Conservation (phyloP, 30 jellyfish, hydroid and myxozoan species). For the Haliclystus octoradiatus region DNA sequence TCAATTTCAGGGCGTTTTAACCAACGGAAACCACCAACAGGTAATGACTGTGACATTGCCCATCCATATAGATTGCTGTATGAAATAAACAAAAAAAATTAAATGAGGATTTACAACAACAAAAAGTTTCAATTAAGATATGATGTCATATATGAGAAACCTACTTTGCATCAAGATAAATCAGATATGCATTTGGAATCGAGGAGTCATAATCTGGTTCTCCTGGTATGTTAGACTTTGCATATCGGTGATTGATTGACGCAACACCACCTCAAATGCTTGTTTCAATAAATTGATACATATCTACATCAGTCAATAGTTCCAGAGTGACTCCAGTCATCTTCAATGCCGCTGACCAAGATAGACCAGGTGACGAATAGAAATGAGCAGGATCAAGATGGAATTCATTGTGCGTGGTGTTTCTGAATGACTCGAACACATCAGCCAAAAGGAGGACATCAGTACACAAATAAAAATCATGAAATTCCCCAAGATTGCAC, state of each 20-base stretch:
- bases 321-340: slow-evolving; percentile 4
- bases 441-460: slow-evolving; percentile 25
- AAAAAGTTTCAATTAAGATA: no score
- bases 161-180: slow-evolving; percentile 74
- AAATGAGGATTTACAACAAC: no score
- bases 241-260: slow-evolving; percentile 16
- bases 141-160: no score
- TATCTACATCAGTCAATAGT: no score
- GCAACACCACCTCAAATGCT: slow-evolving; percentile 38
- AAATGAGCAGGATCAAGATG: slow-evolving; percentile 34
- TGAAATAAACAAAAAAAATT: no score
- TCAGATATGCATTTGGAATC: slow-evolving; percentile 14
- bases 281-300: no score
- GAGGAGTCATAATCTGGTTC: slow-evolving; percentile 10
- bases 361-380: slow-evolving; percentile 35
- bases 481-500: slow-evolving; percentile 5
- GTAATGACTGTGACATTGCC: no score
- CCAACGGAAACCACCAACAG: slow-evolving; percentile 50
- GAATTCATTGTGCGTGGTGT: slow-evolving; percentile 1
- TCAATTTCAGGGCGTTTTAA: slow-evolving; percentile 12
- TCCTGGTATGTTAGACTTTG: slow-evolving; percentile 14
- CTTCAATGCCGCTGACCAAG: slow-evolving; percentile 42
- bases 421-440: slow-evolving; percentile 31
- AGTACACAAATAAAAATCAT: slow-evolving; percentile 10
- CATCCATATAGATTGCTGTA: slow-evolving; percentile 63